Percentiles rank a stretch among this genome's conserved stretches.
Evolutionary conservation across 2,797 vertebrate genomes (phyloP).

Genomic region (Meda fulgida): DNA sequence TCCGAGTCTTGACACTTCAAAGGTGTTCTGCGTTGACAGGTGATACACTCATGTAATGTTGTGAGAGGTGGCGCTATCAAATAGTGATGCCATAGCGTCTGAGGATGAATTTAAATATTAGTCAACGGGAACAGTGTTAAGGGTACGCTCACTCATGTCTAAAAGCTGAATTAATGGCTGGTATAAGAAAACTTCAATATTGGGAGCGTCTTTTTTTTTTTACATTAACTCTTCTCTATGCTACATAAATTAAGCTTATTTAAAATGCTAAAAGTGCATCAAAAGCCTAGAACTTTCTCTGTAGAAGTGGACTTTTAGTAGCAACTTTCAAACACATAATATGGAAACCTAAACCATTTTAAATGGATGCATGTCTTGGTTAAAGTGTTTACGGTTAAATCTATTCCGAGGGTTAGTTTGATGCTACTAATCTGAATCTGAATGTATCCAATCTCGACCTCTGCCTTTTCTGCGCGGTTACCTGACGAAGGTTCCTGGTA

Average conservation of each 20-base stretch:
- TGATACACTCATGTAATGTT: conserved; percentile 48
- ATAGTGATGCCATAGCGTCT: conserved; percentile 19
- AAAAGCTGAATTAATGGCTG: conserved; percentile 12
- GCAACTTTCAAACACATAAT: conserved; percentile 8
- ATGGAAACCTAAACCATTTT: not conserved
- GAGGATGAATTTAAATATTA: conserved; percentile 34
- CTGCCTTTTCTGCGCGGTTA: conserved; percentile 89
- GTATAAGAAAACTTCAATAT: conserved; percentile 12
- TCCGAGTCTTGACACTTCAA: conserved; percentile 45
- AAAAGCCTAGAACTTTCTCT: not conserved
- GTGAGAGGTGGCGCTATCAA: conserved; percentile 41
- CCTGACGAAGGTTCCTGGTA: conserved; percentile 99
- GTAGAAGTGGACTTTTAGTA: not conserved
- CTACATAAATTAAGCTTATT: not conserved
- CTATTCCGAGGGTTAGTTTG: conserved; percentile 25
- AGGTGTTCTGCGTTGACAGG: conserved; percentile 15
- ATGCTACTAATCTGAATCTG: conserved; percentile 34
- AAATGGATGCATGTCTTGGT: conserved; percentile 14
- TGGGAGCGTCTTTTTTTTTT: not conserved
- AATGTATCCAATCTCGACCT: conserved; percentile 65
- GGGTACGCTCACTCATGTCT: conserved; percentile 4
- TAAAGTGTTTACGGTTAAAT: conserved; percentile 26
- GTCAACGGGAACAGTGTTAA: conserved; percentile 12
- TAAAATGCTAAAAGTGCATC: conserved; percentile 3
- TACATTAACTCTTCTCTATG: not conserved